Conservation (phyloP, 1,140 invertebrate species). For the Drosophila virilis region DNA sequence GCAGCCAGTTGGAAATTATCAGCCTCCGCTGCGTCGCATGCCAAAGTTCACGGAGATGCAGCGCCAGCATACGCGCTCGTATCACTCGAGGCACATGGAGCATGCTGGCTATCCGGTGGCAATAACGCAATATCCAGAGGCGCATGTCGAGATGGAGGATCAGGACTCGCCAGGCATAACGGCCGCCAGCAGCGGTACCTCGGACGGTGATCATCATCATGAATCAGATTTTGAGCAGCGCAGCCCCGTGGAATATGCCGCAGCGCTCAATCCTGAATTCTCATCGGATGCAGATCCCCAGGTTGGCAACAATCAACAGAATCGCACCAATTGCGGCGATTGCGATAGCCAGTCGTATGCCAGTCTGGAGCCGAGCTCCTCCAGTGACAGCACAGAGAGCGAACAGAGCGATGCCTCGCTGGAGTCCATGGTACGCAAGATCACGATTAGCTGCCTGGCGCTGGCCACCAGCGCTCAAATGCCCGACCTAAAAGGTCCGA, state of each 20-base stretch:
- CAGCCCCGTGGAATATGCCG: not conserved
- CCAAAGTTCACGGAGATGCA: conserved; percentile 9
- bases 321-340: conserved; percentile 12
- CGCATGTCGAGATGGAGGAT: not conserved
- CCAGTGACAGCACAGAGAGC: conserved; percentile 45
- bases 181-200: conserved; percentile 45
- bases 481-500: conserved; percentile 58
- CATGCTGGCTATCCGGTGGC: conserved; percentile 9
- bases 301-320: conserved; percentile 16
- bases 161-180: not conserved
- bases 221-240: conserved; percentile 35
- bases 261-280: conserved; percentile 36
- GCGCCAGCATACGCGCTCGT: conserved; percentile 40
- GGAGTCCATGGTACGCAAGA: conserved; percentile 60
- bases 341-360: conserved; percentile 47
- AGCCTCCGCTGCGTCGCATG: conserved; percentile 13
- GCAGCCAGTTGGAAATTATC: conserved; percentile 5
- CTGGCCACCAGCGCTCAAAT: conserved; percentile 53
- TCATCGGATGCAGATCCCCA: conserved; percentile 52
- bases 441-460: conserved; percentile 59
- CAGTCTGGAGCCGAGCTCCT: conserved; percentile 38
- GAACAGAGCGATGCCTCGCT: conserved; percentile 62
- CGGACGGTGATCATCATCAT: conserved; percentile 50
- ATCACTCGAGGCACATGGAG: conserved; percentile 59
- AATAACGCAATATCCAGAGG: not conserved